Conservation (phyloP, 2,888 invertebrate species). For the Ecliptopera silaceata region DNA sequence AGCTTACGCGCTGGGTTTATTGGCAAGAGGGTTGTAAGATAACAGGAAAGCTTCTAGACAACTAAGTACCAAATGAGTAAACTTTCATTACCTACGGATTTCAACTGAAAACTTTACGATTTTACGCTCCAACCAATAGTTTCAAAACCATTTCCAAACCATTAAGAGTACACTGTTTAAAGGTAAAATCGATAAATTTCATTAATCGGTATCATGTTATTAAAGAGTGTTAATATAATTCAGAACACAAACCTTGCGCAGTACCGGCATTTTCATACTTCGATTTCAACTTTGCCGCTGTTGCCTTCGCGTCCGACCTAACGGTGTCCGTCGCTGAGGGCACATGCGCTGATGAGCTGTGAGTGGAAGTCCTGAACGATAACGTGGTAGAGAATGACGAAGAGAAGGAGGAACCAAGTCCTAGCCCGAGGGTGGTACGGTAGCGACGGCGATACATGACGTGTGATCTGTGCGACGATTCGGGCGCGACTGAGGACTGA, state of each 20-base stretch:
- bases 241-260: conserved; percentile 71
- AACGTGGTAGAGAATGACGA: conserved; percentile 67
- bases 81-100: no score
- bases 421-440: conserved; percentile 74
- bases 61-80: no score
- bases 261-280: conserved; percentile 78
- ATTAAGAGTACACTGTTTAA: no score
- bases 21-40: no score
- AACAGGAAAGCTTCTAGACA: no score
- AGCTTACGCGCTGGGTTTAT: no score
- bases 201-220: not conserved
- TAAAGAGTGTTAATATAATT: not conserved
- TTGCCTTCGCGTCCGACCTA: conserved; percentile 73
- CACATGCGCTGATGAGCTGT: conserved; percentile 31
- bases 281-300: conserved; percentile 77
- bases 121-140: no score
- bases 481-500: conserved; percentile 59
- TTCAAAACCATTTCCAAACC: no score
- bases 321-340: conserved; percentile 56
- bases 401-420: conserved; percentile 73
- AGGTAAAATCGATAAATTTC: no score
- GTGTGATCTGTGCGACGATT: conserved; percentile 53
- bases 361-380: conserved; percentile 66
- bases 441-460: conserved; percentile 77
- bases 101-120: no score